These are phyloP conservation scores for Apodemia mormo DNA, from an alignment of 2,888 invertebrate genomes.

Conservation along the genomic window DNA sequence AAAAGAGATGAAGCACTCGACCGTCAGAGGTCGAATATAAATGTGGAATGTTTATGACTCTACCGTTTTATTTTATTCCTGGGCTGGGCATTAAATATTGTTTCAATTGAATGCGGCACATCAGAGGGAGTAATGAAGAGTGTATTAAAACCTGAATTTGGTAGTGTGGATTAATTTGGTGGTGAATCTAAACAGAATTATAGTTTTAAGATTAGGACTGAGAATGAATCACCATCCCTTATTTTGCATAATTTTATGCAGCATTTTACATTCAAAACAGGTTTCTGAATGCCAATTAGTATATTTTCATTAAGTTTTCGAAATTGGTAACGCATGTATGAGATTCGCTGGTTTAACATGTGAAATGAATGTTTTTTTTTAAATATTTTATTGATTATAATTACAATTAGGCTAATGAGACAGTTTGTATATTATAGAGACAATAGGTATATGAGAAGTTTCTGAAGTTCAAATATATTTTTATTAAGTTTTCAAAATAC, in stretches of 20 bases:
- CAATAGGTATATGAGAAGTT: no score
- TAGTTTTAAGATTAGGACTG: constrained; percentile 41
- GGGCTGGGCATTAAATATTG: constrained; percentile 74
- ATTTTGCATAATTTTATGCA: background rate
- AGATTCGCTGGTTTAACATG: no score
- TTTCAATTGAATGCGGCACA: constrained; percentile 80
- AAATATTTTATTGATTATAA: no score
- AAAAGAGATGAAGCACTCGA: constrained; percentile 54
- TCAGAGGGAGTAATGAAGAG: constrained; percentile 73
- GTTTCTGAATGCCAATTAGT: no score
- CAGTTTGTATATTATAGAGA: no score
- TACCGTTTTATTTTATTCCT: constrained; percentile 80
- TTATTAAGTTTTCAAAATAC: no score
- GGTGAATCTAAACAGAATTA: constrained; percentile 59
- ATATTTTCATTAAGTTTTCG: no score
- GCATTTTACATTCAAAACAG: no score
- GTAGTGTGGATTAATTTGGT: constrained; percentile 63
- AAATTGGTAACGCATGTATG: no score
- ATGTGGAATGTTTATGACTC: constrained; percentile 82
- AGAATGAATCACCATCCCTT: background rate
- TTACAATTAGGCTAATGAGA: no score
- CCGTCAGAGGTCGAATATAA: constrained; percentile 79
- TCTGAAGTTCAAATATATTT: no score
- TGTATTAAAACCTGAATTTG: constrained; percentile 58
- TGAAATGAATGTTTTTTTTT: no score